Evolutionary conservation across 2,797 vertebrate genomes (phyloP), one percentile per base, ranked within the genome.

Genomic region (Mastacembelus armatus): DNA sequence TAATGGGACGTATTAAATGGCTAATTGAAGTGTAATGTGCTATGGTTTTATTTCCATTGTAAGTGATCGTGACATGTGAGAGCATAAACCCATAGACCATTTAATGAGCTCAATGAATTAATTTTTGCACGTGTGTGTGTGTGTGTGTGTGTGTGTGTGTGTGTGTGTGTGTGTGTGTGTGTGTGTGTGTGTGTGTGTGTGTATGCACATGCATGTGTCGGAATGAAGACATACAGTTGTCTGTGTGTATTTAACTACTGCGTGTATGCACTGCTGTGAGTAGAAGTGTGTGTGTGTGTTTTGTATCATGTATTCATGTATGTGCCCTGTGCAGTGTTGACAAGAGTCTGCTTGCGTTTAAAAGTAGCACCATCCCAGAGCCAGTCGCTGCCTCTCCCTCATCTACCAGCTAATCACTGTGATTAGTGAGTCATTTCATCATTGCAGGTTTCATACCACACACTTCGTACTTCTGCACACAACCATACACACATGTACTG

Each of bases 21-120:
- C 85, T 91, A 92, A 92, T 91, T 91, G 85, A 86, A 83, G 87
- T 83, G 77, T 88, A 90, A 91, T 89, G 85, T 85, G 74, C 76
- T 74, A 61, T 24, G 73, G 73, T 88, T 90, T 90, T 88, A 85
- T 85, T 83, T 75, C 83, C 73, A 55, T 85, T 88, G 82, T 84
- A 89, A 84, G 83, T 81, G 84, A 89, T 87, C 83, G 81, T 77
- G 78, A 75, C 73, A 85, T 74, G 72, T 83, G 87, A 88, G 83
- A 80, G 66, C 75, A 84, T 89, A 88, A 90, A 91, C 80, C 83
- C 85, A 85, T 77, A 81, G 73, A 85, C 83, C 85, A 85, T 89
- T 87, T 89, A 91, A 89, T 80, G 55, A 81, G 80, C 73, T 83
- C 80, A 79, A 66, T 71, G 66, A 87, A 88, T 87, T 85, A 73